Evolutionary conservation across 2,113 vertebrate species (phyloP).

Genomic region (Sorex araneus): DNA sequence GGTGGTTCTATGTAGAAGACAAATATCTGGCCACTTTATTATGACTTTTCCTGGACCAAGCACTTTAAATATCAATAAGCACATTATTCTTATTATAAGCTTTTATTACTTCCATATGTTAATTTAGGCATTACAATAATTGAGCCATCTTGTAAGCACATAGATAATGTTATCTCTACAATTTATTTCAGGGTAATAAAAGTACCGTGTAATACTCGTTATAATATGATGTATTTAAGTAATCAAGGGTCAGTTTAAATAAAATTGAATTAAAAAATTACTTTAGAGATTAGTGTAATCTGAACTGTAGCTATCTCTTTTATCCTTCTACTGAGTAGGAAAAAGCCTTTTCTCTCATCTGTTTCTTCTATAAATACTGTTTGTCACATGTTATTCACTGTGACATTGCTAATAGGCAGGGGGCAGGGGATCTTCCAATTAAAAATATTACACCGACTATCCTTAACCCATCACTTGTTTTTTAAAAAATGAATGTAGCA

Average conservation of each 20-base stretch:
- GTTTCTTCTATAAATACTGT: conserved; percentile 43
- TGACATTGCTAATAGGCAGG: conserved; percentile 52
- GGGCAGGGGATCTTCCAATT: conserved; percentile 18
- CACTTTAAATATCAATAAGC: conserved; percentile 57
- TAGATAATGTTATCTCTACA: conserved; percentile 48
- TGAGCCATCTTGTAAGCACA: conserved; percentile 41
- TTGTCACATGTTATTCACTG: conserved; percentile 34
- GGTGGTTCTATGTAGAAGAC: not conserved
- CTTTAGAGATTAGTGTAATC: conserved; percentile 3
- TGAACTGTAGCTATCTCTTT: not conserved
- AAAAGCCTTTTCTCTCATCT: conserved; percentile 52
- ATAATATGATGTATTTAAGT: conserved; percentile 23
- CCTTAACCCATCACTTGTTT: conserved; percentile 35
- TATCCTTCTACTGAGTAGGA: conserved; percentile 43
- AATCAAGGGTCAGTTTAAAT: conserved; percentile 57
- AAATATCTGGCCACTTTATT: conserved; percentile 4
- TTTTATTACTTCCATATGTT: conserved; percentile 33
- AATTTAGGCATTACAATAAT: conserved; percentile 5
- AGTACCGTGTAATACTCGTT: conserved; percentile 8
- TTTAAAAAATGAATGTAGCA: conserved; percentile 42
- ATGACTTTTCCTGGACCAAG: conserved; percentile 1
- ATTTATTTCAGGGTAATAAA: conserved; percentile 67
- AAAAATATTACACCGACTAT: conserved; percentile 58
- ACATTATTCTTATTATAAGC: conserved; percentile 63
- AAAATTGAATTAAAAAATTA: conserved; percentile 58